Base-by-base conservation (phyloP, 2,797 vertebrate species). In the Mormyrus proboscirostris region DNA sequence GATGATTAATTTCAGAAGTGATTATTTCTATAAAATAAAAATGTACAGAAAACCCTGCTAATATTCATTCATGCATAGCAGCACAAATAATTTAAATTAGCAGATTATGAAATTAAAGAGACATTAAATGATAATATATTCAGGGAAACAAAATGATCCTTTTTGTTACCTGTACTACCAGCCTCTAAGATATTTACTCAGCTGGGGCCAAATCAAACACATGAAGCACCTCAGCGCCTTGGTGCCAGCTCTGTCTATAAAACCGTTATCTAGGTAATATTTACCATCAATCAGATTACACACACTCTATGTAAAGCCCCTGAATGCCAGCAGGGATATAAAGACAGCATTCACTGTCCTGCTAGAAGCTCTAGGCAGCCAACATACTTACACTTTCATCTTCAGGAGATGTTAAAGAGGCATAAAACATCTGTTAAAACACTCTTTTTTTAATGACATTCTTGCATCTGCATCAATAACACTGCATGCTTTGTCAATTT, bases 221-320 rank as follows among this genome's bases (percentile, higher is more conserved):
- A 95, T 95, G 95, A 94, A 91, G 94, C 95, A 94, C 29, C 90
- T 92, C 90, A 94, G 93, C 85, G 92, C 93, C 94, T 73, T 38
- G 33, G 29, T 73, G 29, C 65, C 65, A 38, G 65, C 65, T 49
- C 92, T 90, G 90, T 19, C 0, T 0, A 0, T 90, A 94, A 92
- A 94, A 92, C 90, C 92, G 91, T 94, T 95, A 93, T 93, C 73
- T 59, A 91, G 93, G 93, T 90, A 92, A 90, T 91, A 50, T 93
- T 95, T 94, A 92, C 90, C 89, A 53, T 92, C 5, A 91, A 93
- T 95, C 89, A 12, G 89, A 89, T 95, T 95, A 93, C 93, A 90
- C 16, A 87, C 89, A 91, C 91, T 93, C 88, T 88, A 92, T 89
- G 88, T 82, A 92, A 92, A 94, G 90, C 88, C 62, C 90, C 91